Evolutionary conservation across 2,113 vertebrate species (phyloP).

Genomic region (Podarcis cretensis): DNA sequence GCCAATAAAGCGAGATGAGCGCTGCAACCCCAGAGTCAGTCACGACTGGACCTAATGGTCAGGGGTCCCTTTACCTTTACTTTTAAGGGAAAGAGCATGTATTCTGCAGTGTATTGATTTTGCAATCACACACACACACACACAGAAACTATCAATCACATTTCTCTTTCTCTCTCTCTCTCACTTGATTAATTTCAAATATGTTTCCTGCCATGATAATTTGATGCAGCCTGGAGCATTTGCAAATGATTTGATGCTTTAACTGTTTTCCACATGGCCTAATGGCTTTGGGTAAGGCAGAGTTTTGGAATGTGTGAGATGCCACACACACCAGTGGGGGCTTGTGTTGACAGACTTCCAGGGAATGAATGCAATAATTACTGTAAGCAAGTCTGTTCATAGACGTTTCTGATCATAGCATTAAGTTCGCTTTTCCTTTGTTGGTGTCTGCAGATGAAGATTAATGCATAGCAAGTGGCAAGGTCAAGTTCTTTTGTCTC

Average conservation of each 20-base stretch:
- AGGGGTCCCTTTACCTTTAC: too few species aligned
- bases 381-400: neutral
- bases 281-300: slow-evolving; percentile 17
- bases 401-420: neutral
- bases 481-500: neutral
- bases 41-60: too few species aligned
- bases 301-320: slow-evolving; percentile 27
- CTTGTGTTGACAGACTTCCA: neutral
- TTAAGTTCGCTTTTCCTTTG: neutral
- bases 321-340: neutral
- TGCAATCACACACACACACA: slow-evolving; percentile 8
- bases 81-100: neutral
- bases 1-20: too few species aligned
- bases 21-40: too few species aligned
- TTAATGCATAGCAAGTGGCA: neutral
- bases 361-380: neutral
- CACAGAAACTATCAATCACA: slow-evolving; percentile 19
- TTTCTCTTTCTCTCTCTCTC: neutral
- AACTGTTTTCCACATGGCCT: slow-evolving; percentile 44
- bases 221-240: slow-evolving; percentile 43
- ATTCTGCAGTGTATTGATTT: neutral
- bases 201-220: slow-evolving; percentile 36
- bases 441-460: neutral
- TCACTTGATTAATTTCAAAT: slow-evolving; percentile 44
- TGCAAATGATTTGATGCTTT: slow-evolving; percentile 44